A percentile compares a stretch with the other conserved stretches of the same genome.
Conservation (phyloP, 1,140 invertebrate genomes). For the Drosophila simulans region DNA sequence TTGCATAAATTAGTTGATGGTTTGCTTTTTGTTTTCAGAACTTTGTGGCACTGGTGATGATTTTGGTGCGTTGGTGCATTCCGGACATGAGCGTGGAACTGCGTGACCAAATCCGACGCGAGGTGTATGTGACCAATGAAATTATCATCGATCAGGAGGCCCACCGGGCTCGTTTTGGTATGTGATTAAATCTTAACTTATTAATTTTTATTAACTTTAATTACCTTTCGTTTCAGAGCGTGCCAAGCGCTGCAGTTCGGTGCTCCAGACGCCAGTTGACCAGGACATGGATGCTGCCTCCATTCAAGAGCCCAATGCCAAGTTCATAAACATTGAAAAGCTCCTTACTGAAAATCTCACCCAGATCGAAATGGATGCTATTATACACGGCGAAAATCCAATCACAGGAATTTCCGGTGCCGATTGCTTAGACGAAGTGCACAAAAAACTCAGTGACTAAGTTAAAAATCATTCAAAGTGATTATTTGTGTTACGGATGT, state of each 20-base stretch:
- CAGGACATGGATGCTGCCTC: conserved; percentile 66
- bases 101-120: conserved; percentile 91
- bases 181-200: background rate
- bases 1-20: conserved; percentile 19
- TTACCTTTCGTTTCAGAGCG: conserved; percentile 47
- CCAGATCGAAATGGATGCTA: conserved; percentile 76
- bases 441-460: conserved; percentile 45
- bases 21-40: conserved; percentile 87
- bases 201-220: background rate
- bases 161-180: conserved; percentile 85
- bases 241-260: conserved; percentile 56
- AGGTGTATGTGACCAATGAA: conserved; percentile 95
- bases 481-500: conserved; percentile 64
- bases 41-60: conserved; percentile 92
- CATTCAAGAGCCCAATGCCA: conserved; percentile 64
- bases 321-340: conserved; percentile 77
- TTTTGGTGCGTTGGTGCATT: conserved; percentile 93
- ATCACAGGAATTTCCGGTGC: conserved; percentile 70
- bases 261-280: conserved; percentile 31
- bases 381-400: conserved; percentile 70
- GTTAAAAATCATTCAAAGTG: conserved; percentile 30
- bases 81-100: conserved; percentile 93
- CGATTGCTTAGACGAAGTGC: conserved; percentile 42
- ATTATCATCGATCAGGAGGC: conserved; percentile 94
- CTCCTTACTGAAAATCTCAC: conserved; percentile 64